Evolutionary conservation across 1,140 invertebrate species (phyloP), one percentile per base, ranked within the genome.

Genomic region (Camponotus pennsylvanicus): DNA sequence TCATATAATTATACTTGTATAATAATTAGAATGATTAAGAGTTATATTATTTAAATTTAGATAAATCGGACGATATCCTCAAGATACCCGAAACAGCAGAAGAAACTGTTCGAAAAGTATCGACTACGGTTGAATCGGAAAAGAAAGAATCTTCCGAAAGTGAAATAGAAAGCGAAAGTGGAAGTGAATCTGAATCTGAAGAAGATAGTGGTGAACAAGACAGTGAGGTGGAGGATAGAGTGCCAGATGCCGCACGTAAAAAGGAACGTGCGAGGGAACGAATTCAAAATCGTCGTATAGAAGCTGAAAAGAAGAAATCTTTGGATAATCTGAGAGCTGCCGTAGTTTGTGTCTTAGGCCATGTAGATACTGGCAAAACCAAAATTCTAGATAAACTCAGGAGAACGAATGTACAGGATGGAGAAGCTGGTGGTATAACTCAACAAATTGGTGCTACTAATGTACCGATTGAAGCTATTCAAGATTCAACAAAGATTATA

Each of bases 371-470:
- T 0, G 99, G 99, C 61, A 99, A 99, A 96, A 99, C 99, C 0
- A 99, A 99, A 95, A 99, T 99, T 91, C 95, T 99, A 61, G 99
- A 99, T 93, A 99, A 99, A 95, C 95, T 99, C 52, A 96, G 99
- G 42, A 96, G 98, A 57, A 99, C 98, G 0, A 98, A 99, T 95
- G 99, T 99, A 0, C 99, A 99, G 95, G 99, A 99, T 92, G 98
- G 98, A 18, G 99, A 99, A 96, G 99, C 99, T 42, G 99, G 99
- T 87, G 99, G 99, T 88, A 99, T 99, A 80, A 99, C 99, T 0
- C 99, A 99, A 95, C 99, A 99, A 95, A 99, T 99, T 92, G 99
- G 99, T 91, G 99, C 99, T 21, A 99, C 99, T 5, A 99, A 99
- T 96, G 99, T 99, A n/a, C 99, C 99, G 0, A 97, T 98, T 71